A percentile compares a stretch with the other conserved stretches of the same genome.
These are phyloP conservation scores for Epinephelus lanceolatus DNA, from an alignment of 2,113 vertebrate species.

Conservation along the genomic window DNA sequence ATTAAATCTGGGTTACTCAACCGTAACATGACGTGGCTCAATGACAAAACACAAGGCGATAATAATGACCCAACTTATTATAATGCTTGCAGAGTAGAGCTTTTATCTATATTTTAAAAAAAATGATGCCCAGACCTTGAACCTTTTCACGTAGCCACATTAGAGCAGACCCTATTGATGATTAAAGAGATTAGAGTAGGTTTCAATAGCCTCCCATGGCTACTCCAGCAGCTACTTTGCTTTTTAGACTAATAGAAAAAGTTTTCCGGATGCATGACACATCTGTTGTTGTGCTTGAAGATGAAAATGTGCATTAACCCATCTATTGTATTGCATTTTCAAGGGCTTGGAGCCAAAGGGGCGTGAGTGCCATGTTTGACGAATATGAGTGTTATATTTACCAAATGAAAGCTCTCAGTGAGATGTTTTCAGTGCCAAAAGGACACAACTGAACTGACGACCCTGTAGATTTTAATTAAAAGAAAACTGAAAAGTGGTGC, in stretches of 20 bases:
- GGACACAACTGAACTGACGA: no score
- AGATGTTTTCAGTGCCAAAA: no score
- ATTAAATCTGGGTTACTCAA: conserved; percentile 53
- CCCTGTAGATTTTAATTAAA: no score
- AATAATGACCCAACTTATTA: conserved; percentile 13
- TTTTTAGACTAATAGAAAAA: neutral
- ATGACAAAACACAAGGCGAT: conserved; percentile 33
- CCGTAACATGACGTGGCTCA: conserved; percentile 30
- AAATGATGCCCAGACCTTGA: conserved; percentile 16
- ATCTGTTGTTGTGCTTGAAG: conserved; percentile 2
- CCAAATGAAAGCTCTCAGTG: no score
- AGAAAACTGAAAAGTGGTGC: no score
- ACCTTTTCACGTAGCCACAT: conserved; percentile 6
- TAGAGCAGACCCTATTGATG: conserved; percentile 13
- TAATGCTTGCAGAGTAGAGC: neutral
- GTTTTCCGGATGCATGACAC: neutral
- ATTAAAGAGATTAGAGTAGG: neutral
- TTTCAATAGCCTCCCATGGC: neutral
- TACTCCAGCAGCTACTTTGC: neutral
- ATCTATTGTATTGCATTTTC: neutral
- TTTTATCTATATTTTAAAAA: conserved; percentile 26
- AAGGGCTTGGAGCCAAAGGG: no score
- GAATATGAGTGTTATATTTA: no score
- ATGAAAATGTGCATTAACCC: neutral
- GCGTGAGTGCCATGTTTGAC: no score